Base-by-base conservation (phyloP, 2,888 invertebrate species). In the Mythimna pallens region DNA sequence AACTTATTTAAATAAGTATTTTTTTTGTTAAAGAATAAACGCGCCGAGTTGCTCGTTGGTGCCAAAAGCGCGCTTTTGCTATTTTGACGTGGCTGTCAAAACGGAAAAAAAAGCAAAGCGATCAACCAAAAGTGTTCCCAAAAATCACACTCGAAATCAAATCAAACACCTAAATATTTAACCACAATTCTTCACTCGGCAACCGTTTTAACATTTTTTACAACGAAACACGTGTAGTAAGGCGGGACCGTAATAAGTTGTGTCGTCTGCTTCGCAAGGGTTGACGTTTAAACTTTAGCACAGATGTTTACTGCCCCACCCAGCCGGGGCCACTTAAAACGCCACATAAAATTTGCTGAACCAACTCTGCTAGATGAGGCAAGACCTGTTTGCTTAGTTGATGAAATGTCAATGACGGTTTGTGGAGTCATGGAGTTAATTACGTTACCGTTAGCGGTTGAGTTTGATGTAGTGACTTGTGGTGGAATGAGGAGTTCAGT, bases 251-350 rank as follows among this genome's bases (percentile, higher is more conserved):
- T 94, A 93, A 95, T 94, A 94, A 94, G 90, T 93, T 89, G 87
- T 82, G 84, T 88, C 89, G 90, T 89, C 91, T 89, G 88, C 88
- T 89, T 89, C 89, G 87, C 83, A 88, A 92, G 93, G 94, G 93
- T 92, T 94, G 93, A 92, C 93, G 92, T 91, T 94, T 92, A 93
- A 94, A 94, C 92, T 94, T 93, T 90, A 90, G 89, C 90, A 90
- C 89, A 91, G 89, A 89, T 94, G 94, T 94, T 94, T 94, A 94
- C 93, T 92, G 87, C 90, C 86, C 90, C 86, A 30, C 90, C 88
- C 88, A 81, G 86, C 86, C 81, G 87, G 84, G 87, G 89, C 90
- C 93, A 94, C 93, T 94, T 94, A 93, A 92, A 87, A 89, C 87
- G 86, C 90, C 89, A 89, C 91, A 90, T 93, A 90, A 92, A 92